Evolutionary conservation across 2,797 vertebrate genomes (phyloP), one percentile per base, ranked within the genome.

Genomic region (Sebastes melanostomus): DNA sequence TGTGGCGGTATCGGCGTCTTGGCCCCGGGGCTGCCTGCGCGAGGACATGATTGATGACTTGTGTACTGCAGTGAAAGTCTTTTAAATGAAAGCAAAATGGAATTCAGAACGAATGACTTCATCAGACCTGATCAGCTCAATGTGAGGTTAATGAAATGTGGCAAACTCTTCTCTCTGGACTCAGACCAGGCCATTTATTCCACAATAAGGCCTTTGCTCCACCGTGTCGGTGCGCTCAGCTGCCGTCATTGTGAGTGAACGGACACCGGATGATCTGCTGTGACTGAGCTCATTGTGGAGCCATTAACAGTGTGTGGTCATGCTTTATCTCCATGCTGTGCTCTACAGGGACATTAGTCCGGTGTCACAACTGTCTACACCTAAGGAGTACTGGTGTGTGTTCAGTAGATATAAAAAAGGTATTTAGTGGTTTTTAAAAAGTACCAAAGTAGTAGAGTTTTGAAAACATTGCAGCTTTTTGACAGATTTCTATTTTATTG

Each of bases 31-130:
- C 77, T 65, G 78, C 56, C 56, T 25, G 20, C 78, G 61, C 11
- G 30, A 24, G 75, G 77, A 92, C 75, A 77, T 94, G 94, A 95
- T 94, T 93, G 92, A 96, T 95, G 89, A 94, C 91, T 94, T 90
- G 91, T 93, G 87, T 87, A 88, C 86, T 66, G 75, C 75, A 84
- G 87, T 74, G 87, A 93, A 93, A 89, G 88, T 87, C 80, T 85
- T 91, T 90, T 89, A 90, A 88, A 91, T 89, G 52, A 76, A 92
- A 91, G 76, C 74, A 87, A 84, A 93, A 89, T 87, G 85, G 72
- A 63, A 54, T 80, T 86, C 25, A 81, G 85, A 84, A 77, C 14
- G 63, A 89, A 93, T 95, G 93, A 95, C 92, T 90, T 95, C 89
- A 94, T 94, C 90, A 88, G 82, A 78, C 79, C 84, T 80, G 84